A percentile compares a stretch with the other conserved stretches of the same genome.
Conservation (phyloP, 2,113 vertebrate species). For the Caranx melampygus region DNA sequence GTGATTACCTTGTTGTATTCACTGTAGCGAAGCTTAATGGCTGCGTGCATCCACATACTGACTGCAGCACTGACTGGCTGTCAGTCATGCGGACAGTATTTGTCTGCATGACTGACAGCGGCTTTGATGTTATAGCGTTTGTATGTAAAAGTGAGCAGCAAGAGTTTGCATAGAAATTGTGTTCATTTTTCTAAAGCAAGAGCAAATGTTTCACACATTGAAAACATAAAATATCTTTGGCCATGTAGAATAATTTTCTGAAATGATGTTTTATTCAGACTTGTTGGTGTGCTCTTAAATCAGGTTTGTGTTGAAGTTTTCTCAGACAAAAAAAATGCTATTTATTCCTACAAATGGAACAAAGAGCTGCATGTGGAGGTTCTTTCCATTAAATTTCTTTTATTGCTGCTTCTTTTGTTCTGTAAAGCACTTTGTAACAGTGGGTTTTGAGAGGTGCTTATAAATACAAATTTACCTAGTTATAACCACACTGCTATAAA, state of each 20-base stretch:
- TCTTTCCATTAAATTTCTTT: conserved; percentile 45
- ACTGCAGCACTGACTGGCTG: not conserved
- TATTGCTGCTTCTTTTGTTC: conserved; percentile 37
- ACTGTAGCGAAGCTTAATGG: too few relatives aligned
- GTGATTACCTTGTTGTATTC: not conserved
- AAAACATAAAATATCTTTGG: conserved; percentile 45
- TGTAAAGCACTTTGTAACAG: conserved; percentile 40
- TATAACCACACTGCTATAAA: conserved; percentile 40
- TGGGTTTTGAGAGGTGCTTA: conserved; percentile 45
- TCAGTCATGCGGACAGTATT: too few relatives aligned
- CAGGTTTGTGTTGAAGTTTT: conserved; percentile 3
- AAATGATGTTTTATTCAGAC: conserved; percentile 37
- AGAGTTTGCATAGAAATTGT: conserved; percentile 56
- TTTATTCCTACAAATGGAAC: conserved; percentile 29
- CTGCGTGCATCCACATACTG: not conserved
- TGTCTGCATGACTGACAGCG: not conserved
- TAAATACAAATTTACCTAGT: conserved; percentile 50
- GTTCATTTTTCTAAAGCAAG: conserved; percentile 23
- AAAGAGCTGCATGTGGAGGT: conserved; percentile 35
- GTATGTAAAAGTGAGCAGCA: conserved; percentile 6
- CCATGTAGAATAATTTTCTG: conserved; percentile 39
- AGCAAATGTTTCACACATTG: conserved; percentile 45
- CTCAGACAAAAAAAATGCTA: conserved; percentile 28
- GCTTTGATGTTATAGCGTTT: not conserved
- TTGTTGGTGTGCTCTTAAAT: conserved; percentile 30